These are phyloP conservation scores for Noturus placidus DNA, from an alignment of 2,113 vertebrate species.

Conservation along the genomic window DNA sequence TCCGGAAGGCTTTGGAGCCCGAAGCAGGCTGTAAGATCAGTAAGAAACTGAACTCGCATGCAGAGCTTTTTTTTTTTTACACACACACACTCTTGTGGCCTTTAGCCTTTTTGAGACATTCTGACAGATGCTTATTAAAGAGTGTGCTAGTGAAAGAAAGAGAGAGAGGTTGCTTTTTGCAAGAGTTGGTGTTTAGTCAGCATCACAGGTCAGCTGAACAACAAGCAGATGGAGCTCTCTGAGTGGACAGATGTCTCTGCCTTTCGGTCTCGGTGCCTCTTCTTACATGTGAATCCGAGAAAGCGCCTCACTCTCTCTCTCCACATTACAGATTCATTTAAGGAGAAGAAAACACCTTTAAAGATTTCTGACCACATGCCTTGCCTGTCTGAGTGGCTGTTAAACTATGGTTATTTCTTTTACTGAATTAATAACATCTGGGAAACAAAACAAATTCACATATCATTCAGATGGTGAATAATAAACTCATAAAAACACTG, in stretches of 20 bases:
- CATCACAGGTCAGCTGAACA: constrained; percentile 40
- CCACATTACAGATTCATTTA: neutral
- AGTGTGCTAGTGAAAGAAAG: neutral
- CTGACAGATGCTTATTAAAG: constrained; percentile 27
- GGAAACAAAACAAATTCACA: neutral
- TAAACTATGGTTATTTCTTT: neutral
- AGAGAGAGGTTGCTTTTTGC: neutral
- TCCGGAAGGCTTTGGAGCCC: constrained; percentile 5
- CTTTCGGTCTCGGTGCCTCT: constrained; percentile 20
- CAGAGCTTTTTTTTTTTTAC: neutral
- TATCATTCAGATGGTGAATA: neutral
- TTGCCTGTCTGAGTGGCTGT: neutral
- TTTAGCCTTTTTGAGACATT: constrained; percentile 21
- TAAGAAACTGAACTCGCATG: neutral
- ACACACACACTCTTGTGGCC: neutral
- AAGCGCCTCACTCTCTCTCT: neutral
- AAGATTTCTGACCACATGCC: neutral
- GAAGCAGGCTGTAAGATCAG: constrained; percentile 26
- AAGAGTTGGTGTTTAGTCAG: constrained; percentile 32
- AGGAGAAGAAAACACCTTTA: constrained; percentile 1
- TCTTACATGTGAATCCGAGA: constrained; percentile 20
- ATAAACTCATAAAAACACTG: neutral
- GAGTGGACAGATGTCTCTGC: constrained; percentile 41
- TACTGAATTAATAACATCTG: neutral
- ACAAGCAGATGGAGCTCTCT: constrained; percentile 41